Evolutionary conservation across 2,797 vertebrate species (phyloP).

Genomic region (Gephyroberyx darwinii): DNA sequence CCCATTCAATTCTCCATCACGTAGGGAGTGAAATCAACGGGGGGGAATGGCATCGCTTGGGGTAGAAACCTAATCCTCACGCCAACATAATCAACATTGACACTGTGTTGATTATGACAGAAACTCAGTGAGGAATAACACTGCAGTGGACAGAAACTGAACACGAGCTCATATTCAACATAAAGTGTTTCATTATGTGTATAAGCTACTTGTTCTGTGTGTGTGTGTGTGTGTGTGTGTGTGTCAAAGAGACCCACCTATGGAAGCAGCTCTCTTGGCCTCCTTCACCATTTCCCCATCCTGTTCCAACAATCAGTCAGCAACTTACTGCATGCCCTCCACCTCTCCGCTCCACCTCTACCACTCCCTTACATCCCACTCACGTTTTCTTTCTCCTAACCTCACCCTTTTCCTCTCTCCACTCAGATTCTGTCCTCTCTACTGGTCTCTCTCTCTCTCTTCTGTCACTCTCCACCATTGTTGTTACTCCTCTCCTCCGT

Average conservation of each 20-base stretch:
- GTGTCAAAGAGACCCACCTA: slow-evolving; percentile 69
- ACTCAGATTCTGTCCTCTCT: slow-evolving; percentile 19
- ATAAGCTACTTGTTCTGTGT: neutral
- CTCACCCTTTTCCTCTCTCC: slow-evolving; percentile 52
- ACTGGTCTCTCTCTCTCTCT: neutral
- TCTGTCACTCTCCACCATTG: neutral
- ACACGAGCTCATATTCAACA: slow-evolving; percentile 33
- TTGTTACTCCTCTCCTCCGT: slow-evolving; percentile 11
- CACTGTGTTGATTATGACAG: slow-evolving; percentile 54
- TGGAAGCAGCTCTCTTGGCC: slow-evolving; percentile 72
- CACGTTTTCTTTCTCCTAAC: slow-evolving; percentile 33
- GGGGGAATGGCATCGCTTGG: slow-evolving; percentile 8
- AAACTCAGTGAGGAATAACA: slow-evolving; percentile 48
- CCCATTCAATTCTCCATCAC: neutral
- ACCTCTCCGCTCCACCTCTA: slow-evolving; percentile 57
- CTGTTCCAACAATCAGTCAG: slow-evolving; percentile 79
- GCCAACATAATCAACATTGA: slow-evolving; percentile 24
- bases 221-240: slow-evolving; percentile 26
- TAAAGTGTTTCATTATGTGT: slow-evolving; percentile 20
- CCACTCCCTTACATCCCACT: slow-evolving; percentile 57
- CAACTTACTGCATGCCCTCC: slow-evolving; percentile 66
- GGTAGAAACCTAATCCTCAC: neutral
- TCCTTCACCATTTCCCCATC: slow-evolving; percentile 78
- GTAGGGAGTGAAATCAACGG: slow-evolving; percentile 17
- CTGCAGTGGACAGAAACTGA: slow-evolving; percentile 40